Base-by-base conservation (phyloP, 2,888 invertebrate genomes). In the Monopis laevigella region DNA sequence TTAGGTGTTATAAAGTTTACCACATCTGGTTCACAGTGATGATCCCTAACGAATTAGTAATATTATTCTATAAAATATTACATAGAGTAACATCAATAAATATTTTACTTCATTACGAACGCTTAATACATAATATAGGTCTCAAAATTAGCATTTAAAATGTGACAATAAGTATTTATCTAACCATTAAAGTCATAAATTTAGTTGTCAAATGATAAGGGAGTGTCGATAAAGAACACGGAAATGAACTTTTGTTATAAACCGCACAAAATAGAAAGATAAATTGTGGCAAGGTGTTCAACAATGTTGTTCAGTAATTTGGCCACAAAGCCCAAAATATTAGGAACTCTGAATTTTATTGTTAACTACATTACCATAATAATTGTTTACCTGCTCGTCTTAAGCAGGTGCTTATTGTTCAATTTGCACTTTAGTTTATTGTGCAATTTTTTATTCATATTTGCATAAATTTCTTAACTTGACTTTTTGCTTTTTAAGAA, bases 1-100 rank as follows among this genome's bases (percentile, higher is more conserved):
- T 78, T 78, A 75, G 69, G 62, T 60, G 57, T 71, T 75, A 75
- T 78, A 77, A 78, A 72, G 64, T 65, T 68, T 70, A 71, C 73
- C 72, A 59, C 78, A 74, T 73, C 78, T 78, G 78, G 58, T 56
- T 71, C 67, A 68, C 69, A 70, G 30, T 14, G 11, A 24, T 26
- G 39, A 26, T 39, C 39, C 27, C 14, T 19, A 16, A 13, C 3
- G 16, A 24, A 39, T 26, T 39, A 26, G 24, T n/a, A n/a, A n/a
- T n/a, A n/a, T n/a, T n/a, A n/a, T n/a, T n/a, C n/a, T n/a, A n/a
- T n/a, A n/a, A n/a, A n/a, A n/a, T n/a, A n/a, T n/a, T n/a, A n/a
- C n/a, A n/a, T n/a, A n/a, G n/a, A n/a, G n/a, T n/a, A n/a, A n/a
- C n/a, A n/a, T n/a, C n/a, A n/a, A n/a, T n/a, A n/a, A n/a, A n/a